Conservation (phyloP, 2,113 vertebrate genomes). For the Brachionichthys hirsutus region DNA sequence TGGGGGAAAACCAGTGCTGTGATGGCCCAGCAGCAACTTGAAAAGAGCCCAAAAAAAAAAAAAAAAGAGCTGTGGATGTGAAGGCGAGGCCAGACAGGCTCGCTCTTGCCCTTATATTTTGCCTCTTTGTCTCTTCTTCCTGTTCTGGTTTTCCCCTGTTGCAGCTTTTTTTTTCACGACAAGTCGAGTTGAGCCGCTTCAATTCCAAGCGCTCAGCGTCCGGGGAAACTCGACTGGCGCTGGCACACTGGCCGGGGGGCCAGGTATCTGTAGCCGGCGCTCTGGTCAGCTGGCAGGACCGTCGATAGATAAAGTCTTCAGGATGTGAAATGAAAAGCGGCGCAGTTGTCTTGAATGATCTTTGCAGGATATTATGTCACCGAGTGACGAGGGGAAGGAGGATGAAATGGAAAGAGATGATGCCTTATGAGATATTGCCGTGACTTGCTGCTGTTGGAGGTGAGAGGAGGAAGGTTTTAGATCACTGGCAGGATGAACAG, state of each 20-base stretch:
- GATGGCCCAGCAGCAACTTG: conserved; percentile 35
- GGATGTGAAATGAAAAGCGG: conserved; percentile 58
- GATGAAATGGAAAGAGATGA: conserved; percentile 34
- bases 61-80: conserved; percentile 42
- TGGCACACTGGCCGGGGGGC: conserved; percentile 29
- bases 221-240: conserved; percentile 54
- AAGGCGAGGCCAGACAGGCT: conserved; percentile 57
- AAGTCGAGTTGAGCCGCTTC: conserved; percentile 31
- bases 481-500: conserved; percentile 22
- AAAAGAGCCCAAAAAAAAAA: conserved; percentile 38
- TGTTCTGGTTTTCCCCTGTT: conserved; percentile 1
- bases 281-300: conserved; percentile 58
- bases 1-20: conserved; percentile 55
- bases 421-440: conserved; percentile 16
- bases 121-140: neutral
- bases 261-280: conserved; percentile 51
- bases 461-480: conserved; percentile 20
- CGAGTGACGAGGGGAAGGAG: conserved; percentile 7
- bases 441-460: conserved; percentile 2
- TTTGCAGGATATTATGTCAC: conserved; percentile 53
- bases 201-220: conserved; percentile 54
- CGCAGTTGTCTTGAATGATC: conserved; percentile 51
- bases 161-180: conserved; percentile 15
- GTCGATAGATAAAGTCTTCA: conserved; percentile 61
- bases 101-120: conserved; percentile 8